These are phyloP conservation scores for Heptranchias perlo DNA, from an alignment of 2,113 vertebrate species.

Conservation along the genomic window DNA sequence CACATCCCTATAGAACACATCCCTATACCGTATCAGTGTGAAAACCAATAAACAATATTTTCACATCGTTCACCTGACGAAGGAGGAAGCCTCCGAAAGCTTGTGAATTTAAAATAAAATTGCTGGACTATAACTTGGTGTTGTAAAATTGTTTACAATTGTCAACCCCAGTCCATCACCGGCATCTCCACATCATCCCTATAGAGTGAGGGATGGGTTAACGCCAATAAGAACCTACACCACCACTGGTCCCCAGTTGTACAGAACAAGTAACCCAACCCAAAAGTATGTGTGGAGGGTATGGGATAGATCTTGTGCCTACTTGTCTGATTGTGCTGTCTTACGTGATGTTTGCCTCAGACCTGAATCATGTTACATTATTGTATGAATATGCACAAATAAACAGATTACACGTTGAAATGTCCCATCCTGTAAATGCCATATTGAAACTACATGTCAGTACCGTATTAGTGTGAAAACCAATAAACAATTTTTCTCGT, in stretches of 20 bases:
- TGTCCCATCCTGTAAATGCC: background rate
- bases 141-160: no score
- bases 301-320: background rate
- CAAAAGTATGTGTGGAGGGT: background rate
- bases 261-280: background rate
- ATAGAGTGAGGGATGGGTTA: background rate
- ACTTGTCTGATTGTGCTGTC: background rate
- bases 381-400: background rate
- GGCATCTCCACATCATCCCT: no score
- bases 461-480: background rate
- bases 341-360: background rate
- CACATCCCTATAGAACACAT: no score
- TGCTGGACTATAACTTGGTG: no score
- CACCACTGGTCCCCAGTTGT: background rate
- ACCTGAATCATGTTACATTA: background rate
- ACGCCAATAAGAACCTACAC: background rate
- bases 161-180: no score
- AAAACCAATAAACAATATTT: background rate
- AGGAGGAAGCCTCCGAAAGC: no score
- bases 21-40: background rate
- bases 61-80: no score
- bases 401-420: no score
- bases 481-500: background rate
- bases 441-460: background rate
- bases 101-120: no score